phyloP scores from a whole-genome alignment of 2,113 vertebrate species.

The Vidua chalybeata region DNA sequence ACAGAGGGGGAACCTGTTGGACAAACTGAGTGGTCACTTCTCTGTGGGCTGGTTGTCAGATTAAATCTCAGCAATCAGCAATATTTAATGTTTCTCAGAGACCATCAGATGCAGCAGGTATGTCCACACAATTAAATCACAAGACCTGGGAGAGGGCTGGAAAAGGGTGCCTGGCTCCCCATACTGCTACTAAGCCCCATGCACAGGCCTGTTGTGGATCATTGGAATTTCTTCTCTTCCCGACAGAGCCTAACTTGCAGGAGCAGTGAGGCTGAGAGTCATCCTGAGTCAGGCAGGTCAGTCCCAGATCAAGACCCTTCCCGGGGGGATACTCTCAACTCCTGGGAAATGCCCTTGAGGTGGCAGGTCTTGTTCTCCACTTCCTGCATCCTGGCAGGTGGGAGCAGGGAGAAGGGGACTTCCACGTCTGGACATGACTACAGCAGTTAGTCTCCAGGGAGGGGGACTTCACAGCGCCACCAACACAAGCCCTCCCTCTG shows the following conservation, averaged over 20 bases:
- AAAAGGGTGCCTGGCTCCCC: background rate
- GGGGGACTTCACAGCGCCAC: background rate
- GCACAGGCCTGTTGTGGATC: background rate
- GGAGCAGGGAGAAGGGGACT: background rate
- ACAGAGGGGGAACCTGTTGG: background rate
- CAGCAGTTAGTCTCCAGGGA: background rate
- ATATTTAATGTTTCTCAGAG: background rate
- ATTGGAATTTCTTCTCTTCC: background rate
- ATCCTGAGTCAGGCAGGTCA: background rate
- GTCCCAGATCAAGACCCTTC: background rate
- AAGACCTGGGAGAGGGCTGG: background rate
- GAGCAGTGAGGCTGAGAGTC: background rate
- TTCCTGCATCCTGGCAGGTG: background rate
- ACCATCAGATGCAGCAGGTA: background rate
- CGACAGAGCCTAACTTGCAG: background rate
- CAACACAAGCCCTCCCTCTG: background rate
- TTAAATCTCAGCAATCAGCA: background rate
- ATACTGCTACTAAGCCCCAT: background rate
- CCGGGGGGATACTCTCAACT: fast-evolving
- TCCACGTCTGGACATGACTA: background rate
- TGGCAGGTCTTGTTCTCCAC: fast-evolving
- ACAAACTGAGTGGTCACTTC: background rate
- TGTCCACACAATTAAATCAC: fast-evolving
- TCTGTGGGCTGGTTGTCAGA: fast-evolving
- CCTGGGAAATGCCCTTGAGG: background rate